Evolutionary conservation across 2,797 vertebrate genomes (phyloP).

Genomic region (Argentina silus): DNA sequence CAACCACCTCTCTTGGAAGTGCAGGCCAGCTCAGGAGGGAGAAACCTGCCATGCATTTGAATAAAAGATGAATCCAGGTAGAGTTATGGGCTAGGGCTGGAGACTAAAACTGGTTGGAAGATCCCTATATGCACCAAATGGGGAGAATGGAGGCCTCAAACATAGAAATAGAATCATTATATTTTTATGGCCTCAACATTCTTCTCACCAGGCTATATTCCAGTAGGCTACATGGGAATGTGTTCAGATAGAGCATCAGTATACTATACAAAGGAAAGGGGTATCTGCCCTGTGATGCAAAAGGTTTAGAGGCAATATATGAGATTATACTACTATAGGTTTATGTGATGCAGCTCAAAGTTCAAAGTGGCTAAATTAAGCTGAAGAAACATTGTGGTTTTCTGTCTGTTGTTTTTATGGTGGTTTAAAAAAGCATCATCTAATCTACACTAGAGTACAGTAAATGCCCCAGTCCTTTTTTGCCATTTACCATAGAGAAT

Average conservation of each 20-base stretch:
- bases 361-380: not conserved
- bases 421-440: no score
- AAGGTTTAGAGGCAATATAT: no score
- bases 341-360: not conserved
- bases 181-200: no score
- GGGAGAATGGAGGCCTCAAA: not conserved
- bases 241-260: not conserved
- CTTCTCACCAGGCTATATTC: no score
- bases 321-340: no score
- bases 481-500: not conserved
- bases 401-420: no score
- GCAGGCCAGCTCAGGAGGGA: conserved; percentile 12
- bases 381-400: not conserved
- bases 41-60: conserved; percentile 9
- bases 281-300: no score
- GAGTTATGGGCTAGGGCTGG: not conserved
- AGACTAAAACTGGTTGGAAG: not conserved
- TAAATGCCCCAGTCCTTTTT: not conserved
- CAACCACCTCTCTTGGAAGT: conserved; percentile 13
- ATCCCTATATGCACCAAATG: not conserved
- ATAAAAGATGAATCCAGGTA: conserved; percentile 10
- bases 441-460: no score
- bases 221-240: not conserved
- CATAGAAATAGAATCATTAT: not conserved
- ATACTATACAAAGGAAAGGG: not conserved